Conservation (phyloP, 2,888 invertebrate genomes). For the Synanthedon formicaeformis region DNA sequence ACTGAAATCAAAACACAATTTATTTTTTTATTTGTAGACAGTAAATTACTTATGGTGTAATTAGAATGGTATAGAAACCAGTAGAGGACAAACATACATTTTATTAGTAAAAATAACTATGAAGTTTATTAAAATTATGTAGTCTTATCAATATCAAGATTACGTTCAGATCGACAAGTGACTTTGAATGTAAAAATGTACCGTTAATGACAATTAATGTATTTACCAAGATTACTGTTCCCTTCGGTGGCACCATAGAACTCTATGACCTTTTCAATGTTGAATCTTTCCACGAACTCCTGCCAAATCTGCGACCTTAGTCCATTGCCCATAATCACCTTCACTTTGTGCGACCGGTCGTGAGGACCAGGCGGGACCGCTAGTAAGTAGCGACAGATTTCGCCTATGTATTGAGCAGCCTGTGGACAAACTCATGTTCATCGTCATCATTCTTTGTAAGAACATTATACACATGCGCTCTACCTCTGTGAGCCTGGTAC, state of each 20-base stretch:
- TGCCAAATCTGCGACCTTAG: slow-evolving; percentile 93
- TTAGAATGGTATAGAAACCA: no score
- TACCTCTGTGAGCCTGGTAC: no score
- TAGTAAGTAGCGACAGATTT: slow-evolving; percentile 88
- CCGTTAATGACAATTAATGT: no score
- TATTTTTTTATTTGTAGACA: background rate
- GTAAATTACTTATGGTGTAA: background rate
- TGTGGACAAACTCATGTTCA: slow-evolving; percentile 39
- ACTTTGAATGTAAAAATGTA: no score
- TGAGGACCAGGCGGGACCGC: slow-evolving; percentile 73
- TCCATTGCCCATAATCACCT: slow-evolving; percentile 92
- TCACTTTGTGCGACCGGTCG: slow-evolving; percentile 76
- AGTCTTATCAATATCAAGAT: no score
- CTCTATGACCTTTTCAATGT: slow-evolving; percentile 83
- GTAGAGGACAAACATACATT: no score
- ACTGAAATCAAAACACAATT: slow-evolving; percentile 69
- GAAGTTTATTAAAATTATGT: no score
- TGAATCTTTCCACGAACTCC: slow-evolving; percentile 80
- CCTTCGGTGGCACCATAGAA: slow-evolving; percentile 98
- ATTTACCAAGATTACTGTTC: slow-evolving; percentile 87
- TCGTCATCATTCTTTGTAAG: background rate
- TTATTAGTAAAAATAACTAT: no score
- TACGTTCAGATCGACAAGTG: no score
- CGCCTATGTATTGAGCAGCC: slow-evolving; percentile 90
- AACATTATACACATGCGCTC: no score